These are phyloP conservation scores for Sinosuthora webbiana DNA, from an alignment of 2,113 vertebrate genomes.

Conservation along the genomic window DNA sequence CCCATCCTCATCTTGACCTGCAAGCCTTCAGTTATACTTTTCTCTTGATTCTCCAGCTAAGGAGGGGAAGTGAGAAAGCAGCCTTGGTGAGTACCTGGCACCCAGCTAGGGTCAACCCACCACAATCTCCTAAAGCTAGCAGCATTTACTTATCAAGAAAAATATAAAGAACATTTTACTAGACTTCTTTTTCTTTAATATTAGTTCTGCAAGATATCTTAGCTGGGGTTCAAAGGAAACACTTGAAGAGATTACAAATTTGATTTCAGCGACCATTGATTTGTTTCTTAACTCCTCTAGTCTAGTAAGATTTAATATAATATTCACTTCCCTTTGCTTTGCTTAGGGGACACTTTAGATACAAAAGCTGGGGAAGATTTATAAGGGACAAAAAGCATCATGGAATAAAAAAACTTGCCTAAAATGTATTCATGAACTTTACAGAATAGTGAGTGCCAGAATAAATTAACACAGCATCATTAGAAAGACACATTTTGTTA, in stretches of 20 bases:
- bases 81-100: not conserved
- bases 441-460: not conserved
- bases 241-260: not conserved
- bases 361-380: not conserved
- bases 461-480: not conserved
- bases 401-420: not conserved
- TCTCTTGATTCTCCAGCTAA: not conserved
- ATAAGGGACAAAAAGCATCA: not conserved
- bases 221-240: not conserved
- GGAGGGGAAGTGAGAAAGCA: not conserved
- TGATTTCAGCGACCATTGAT: not conserved
- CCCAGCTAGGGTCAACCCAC: not conserved
- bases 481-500: not conserved
- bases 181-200: not conserved
- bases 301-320: not conserved
- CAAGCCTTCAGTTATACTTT: not conserved
- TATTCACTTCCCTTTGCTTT: not conserved
- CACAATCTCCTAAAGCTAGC: not conserved
- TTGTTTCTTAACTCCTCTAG: not conserved
- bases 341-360: not conserved
- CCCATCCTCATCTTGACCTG: not conserved
- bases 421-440: not conserved
- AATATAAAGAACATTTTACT: not conserved
- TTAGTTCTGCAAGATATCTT: not conserved
- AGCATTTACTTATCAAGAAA: not conserved